Base-by-base conservation (phyloP, 2,888 invertebrate genomes). In the Volucella bombylans region DNA sequence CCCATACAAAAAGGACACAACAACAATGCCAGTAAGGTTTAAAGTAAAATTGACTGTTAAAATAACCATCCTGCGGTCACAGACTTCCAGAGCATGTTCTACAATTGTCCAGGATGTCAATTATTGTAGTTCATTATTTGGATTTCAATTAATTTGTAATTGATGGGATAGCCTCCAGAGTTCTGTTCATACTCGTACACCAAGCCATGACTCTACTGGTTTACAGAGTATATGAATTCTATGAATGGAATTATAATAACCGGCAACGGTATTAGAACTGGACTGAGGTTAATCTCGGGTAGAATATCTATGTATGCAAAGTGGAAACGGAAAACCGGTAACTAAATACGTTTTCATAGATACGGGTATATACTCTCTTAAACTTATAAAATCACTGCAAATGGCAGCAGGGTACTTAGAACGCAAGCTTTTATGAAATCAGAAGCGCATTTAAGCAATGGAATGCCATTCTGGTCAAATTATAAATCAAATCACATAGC, bases 91-190 rank as follows among this genome's bases (percentile, higher is more conserved):
- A 45, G 23, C 65, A 61, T 74, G 80, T 79, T 74, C 55, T 65
- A 67, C 80, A 83, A 45, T 74, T 45, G 50, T 41, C 4, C 74
- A 74, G 79, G 79, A 83, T 83, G 83, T 76, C 83, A 83, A 83
- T 83, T n/a, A n/a, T n/a, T n/a, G n/a, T 83, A 80, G 65, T 71
- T 76, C 71, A 61, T 74, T 80, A 79, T 83, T 74, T 79, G 64
- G 47, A 59, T 74, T 83, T 74, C 61, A 76, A 80, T 80, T 80
- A 80, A 61, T 23, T 69, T 45, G 43, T 54, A 71, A 83, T 83
- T 83, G 82, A 79, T 69, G 69, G 69, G 57, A 79, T 65, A 11
- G 54, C 39, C 47, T 50, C n/a, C 43, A 45, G 64, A 59, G 47
- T 18, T 59, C 23, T 57, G n/a, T 54, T 12, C 15, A 4, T 9